These are phyloP conservation scores for Sipha maydis DNA, from an alignment of 2,888 invertebrate species.

Conservation along the genomic window DNA sequence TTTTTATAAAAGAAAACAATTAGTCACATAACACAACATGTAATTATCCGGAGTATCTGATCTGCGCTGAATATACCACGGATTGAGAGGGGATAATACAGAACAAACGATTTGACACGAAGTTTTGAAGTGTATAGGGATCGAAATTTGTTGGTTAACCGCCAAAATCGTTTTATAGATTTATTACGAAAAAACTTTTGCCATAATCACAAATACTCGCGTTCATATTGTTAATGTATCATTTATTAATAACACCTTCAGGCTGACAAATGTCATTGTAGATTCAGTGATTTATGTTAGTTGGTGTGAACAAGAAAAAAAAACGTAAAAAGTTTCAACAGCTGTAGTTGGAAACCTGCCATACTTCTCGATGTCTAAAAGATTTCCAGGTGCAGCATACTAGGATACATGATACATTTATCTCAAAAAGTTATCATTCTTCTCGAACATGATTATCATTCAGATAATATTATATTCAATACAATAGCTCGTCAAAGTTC, in stretches of 20 bases:
- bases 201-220: background rate
- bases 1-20: background rate
- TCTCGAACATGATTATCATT: background rate
- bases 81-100: background rate
- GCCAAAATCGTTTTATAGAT: conserved; percentile 45
- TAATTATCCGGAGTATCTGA: background rate
- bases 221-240: conserved; percentile 41
- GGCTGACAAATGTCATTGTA: conserved; percentile 46
- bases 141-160: conserved; percentile 43
- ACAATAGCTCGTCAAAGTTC: too few relatives aligned
- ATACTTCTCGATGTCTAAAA: conserved; percentile 4
- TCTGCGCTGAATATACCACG: background rate
- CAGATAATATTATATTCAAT: background rate
- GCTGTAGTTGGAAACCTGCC: background rate
- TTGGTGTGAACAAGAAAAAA: background rate
- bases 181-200: conserved; percentile 52
- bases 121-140: background rate
- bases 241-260: conserved; percentile 46
- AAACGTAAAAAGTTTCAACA: conserved; percentile 19
- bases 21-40: background rate
- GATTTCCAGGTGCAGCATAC: background rate
- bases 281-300: conserved; percentile 29
- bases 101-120: background rate
- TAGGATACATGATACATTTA: background rate
- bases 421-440: background rate